phyloP scores from a whole-genome alignment of 2,888 invertebrate species.

The Ormyrus rosae region DNA sequence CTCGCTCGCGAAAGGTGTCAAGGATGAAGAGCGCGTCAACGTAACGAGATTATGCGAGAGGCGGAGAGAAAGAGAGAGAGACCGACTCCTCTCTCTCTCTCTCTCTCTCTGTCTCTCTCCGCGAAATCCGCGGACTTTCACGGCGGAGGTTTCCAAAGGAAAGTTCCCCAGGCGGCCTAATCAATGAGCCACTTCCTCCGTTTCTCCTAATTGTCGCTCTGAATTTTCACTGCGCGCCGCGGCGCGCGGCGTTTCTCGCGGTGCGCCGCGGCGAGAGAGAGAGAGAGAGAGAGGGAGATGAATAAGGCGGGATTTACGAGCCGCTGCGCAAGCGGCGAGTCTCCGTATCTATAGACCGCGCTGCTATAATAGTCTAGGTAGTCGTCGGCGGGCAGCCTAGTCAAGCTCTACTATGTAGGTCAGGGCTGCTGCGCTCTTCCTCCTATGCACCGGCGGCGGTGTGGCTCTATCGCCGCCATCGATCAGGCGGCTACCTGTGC shows the following conservation, averaged over 20 bases:
- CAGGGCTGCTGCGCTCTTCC: constrained; percentile 75
- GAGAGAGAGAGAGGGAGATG: not conserved
- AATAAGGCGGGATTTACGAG: constrained; percentile 19
- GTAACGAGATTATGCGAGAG: constrained; percentile 64
- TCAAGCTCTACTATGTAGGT: constrained; percentile 75
- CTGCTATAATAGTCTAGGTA: constrained; percentile 63
- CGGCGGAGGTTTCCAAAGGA: constrained; percentile 63
- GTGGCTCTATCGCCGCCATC: constrained; percentile 25
- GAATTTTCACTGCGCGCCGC: constrained; percentile 50
- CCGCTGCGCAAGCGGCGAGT: not conserved
- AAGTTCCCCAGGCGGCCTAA: constrained; percentile 58
- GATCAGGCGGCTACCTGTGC: constrained; percentile 4
- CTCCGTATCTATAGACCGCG: constrained; percentile 54
- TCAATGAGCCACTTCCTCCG: constrained; percentile 57
- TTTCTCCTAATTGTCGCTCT: constrained; percentile 56
- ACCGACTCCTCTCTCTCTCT: constrained; percentile 42
- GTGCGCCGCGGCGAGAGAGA: no score
- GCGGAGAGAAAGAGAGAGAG: constrained; percentile 55
- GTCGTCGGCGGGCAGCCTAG: constrained; percentile 71
- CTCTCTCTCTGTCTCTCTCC: constrained; percentile 45
- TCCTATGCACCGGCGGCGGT: constrained; percentile 64
- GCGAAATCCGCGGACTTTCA: constrained; percentile 59
- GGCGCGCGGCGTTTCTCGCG: not conserved
- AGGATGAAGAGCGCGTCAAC: constrained; percentile 68
- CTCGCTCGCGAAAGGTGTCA: constrained; percentile 66